Percentiles rank a stretch among this genome's conserved stretches.
These are phyloP conservation scores for Cosmia trapezina DNA, from an alignment of 2,888 invertebrate species.

Conservation along the genomic window DNA sequence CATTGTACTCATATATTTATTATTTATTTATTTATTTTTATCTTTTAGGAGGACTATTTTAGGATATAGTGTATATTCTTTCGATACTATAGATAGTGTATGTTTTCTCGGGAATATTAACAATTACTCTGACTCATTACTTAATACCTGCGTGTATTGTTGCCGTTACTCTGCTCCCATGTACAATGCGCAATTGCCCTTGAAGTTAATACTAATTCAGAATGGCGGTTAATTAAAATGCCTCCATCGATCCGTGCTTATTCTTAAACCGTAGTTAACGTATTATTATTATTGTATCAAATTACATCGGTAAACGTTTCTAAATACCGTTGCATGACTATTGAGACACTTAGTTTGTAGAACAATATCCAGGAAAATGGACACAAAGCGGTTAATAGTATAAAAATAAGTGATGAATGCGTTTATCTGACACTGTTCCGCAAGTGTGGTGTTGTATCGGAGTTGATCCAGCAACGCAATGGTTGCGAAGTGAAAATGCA, in stretches of 20 bases:
- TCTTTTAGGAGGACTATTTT: too few relatives aligned
- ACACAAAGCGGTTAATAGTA: conserved; percentile 28
- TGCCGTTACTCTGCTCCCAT: conserved; percentile 52
- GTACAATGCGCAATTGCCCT: conserved; percentile 66
- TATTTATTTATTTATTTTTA: too few relatives aligned
- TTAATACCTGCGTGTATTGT: conserved; percentile 47
- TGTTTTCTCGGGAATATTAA: background rate
- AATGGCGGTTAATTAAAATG: conserved; percentile 66
- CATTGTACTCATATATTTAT: too few relatives aligned
- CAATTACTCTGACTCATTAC: conserved; percentile 16
- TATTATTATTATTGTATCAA: conserved; percentile 23
- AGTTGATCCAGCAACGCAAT: conserved; percentile 64
- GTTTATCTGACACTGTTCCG: conserved; percentile 58
- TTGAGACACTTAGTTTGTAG: conserved; percentile 32
- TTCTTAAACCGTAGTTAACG: conserved; percentile 26
- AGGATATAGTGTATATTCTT: too few relatives aligned
- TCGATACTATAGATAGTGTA: background rate
- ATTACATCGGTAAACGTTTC: conserved; percentile 21
- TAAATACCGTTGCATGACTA: conserved; percentile 28
- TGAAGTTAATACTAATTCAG: conserved; percentile 67
- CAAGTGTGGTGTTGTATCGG: conserved; percentile 53
- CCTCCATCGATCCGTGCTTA: conserved; percentile 63
- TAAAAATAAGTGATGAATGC: conserved; percentile 49
- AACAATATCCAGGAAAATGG: conserved; percentile 44
- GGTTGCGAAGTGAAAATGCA: conserved; percentile 80